Evolutionary conservation across 2,888 invertebrate species (phyloP).

Genomic region (Pediacus dermestoides): DNA sequence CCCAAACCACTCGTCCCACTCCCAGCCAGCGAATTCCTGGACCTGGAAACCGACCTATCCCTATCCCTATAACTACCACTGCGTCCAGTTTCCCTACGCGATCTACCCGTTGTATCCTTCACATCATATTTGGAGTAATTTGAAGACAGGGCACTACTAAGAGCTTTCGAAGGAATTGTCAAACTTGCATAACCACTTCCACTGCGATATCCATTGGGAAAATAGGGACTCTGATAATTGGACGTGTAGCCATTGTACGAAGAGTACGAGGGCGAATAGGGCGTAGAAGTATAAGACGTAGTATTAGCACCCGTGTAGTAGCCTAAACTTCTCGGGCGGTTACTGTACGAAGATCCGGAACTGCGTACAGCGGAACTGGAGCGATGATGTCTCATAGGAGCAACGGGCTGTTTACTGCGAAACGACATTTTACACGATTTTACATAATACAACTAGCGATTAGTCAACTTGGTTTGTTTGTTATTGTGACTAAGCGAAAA

Average conservation of each 20-base stretch:
- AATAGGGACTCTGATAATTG: constrained; percentile 50
- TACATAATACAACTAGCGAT: no score
- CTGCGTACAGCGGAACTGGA: constrained; percentile 42
- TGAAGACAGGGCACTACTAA: constrained; percentile 58
- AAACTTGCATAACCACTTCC: constrained; percentile 64
- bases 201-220: constrained; percentile 51
- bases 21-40: constrained; percentile 37
- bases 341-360: constrained; percentile 28
- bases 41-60: constrained; percentile 44
- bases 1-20: constrained; percentile 47
- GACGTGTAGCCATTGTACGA: constrained; percentile 20
- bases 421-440: constrained; percentile 25
- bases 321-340: constrained; percentile 41
- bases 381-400: constrained; percentile 41
- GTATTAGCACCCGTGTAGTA: constrained; percentile 34
- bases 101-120: no score
- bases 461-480: no score
- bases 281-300: constrained; percentile 40
- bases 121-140: constrained; percentile 46
- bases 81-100: constrained; percentile 38
- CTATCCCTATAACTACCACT: constrained; percentile 39
- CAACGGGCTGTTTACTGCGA: constrained; percentile 39
- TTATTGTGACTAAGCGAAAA: no score
- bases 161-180: constrained; percentile 58
- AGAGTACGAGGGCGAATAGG: constrained; percentile 9